These are phyloP conservation scores for Nothobranchius kuhntae DNA, from an alignment of 2,113 vertebrate species.

Conservation along the genomic window DNA sequence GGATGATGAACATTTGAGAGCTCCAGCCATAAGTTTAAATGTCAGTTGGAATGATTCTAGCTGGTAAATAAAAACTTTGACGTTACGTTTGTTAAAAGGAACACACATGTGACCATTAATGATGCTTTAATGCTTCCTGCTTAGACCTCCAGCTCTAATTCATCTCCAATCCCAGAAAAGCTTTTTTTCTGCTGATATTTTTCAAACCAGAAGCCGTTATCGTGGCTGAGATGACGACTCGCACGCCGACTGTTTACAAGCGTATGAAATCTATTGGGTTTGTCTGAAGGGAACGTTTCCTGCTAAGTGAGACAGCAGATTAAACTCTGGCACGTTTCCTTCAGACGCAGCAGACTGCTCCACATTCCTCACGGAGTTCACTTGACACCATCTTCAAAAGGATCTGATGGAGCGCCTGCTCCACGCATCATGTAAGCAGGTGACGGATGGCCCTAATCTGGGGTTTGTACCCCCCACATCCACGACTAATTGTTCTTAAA, in stretches of 20 bases:
- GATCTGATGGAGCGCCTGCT: constrained; percentile 41
- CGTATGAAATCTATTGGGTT: constrained; percentile 35
- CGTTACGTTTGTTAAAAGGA: too few relatives aligned
- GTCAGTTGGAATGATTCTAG: too few relatives aligned
- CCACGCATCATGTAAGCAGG: constrained; percentile 42
- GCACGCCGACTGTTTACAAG: constrained; percentile 32
- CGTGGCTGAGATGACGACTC: too few relatives aligned
- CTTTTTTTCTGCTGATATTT: too few relatives aligned
- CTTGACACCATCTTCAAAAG: constrained; percentile 56
- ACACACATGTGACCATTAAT: too few relatives aligned
- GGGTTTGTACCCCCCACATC: constrained; percentile 10
- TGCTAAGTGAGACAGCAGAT: constrained; percentile 45
- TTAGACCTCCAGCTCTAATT: too few relatives aligned
- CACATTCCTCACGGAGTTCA: constrained; percentile 68
- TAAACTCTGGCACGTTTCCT: constrained; percentile 48
- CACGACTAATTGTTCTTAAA: constrained; percentile 9
- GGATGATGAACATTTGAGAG: too few relatives aligned
- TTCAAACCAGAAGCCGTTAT: too few relatives aligned
- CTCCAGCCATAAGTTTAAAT: too few relatives aligned
- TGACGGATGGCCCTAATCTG: constrained; percentile 58
- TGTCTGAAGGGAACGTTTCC: constrained; percentile 11
- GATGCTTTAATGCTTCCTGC: too few relatives aligned
- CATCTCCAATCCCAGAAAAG: too few relatives aligned
- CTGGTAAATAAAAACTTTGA: too few relatives aligned
- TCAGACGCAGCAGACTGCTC: constrained; percentile 48